Base-by-base conservation (phyloP, 2,113 vertebrate species). In the Oreocharis arfaki region DNA sequence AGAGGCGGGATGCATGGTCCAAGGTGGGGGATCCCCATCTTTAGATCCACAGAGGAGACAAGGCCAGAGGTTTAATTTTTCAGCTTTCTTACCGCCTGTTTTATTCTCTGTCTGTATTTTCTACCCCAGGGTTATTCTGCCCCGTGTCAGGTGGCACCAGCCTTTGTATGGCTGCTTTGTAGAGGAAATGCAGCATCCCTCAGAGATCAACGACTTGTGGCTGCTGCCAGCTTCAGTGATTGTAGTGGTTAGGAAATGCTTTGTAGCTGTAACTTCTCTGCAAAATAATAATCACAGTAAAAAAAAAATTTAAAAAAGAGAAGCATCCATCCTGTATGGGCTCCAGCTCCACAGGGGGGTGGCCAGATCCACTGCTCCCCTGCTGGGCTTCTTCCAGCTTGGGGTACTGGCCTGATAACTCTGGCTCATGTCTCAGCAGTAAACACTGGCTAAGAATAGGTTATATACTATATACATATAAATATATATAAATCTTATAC, bases 361-460 rank as follows among this genome's bases (percentile, higher is more conserved):
- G 35, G 10, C 39, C 49, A 47, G 28, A 76, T 55, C 53, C 23
- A 41, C 28, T 65, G 56, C 10, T 11, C 18, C 60, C 61, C 65
- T 1, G 1, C 44, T 39, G 39, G 24, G 27, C 18, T 75, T 32
- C 46, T 85, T 85, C 60, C 37, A 67, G 22, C 22, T 30, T 53
- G 41, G 46, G 22, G 2, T 74, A 28, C 13, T 9, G 4, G 18
- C 28, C 19, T 0, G 0, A 0, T 8, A 41, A 24, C 17, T n/a
- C 37, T 3, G 4, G 12, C 27, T 84, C 1, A 0, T 8, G 6
- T 24, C 47, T 63, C 35, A 7, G 9, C 44, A 20, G 39, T 26
- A 39, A 84, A 23, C 19, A 17, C 5, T 13, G 33, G 22, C n/a
- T 69, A 21, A 10, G 2, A 74, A 23, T 16, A 60, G 20, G 10